Evolutionary conservation across 1,140 invertebrate species (phyloP), one percentile per base, ranked within the genome.

Genomic region (Zaprionus camerounensis): DNA sequence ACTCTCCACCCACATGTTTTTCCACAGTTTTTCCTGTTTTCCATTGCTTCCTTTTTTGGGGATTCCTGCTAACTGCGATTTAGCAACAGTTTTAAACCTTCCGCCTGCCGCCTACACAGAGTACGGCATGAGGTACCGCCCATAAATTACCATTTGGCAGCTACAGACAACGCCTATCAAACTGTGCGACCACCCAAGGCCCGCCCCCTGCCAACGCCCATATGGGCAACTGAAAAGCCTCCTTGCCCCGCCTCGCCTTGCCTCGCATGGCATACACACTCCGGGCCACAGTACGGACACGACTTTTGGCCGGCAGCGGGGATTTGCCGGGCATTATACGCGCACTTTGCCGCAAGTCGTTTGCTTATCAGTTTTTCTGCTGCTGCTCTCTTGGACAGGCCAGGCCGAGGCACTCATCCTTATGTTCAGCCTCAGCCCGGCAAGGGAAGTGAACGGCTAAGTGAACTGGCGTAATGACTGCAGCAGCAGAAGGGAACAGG

Each of bases 71-170:
- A 71, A 59, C 67, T 58, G 58, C 49, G 71, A 76, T 72, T 85
- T 76, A 68, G 56, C 73, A 84, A 86, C 78, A 74, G 82, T 78
- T 86, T 87, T 71, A 76, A 83, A 83, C 80, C 87, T 24, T 51
- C 46, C 46, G 46, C 46, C 20, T 24, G 12, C 46, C 83, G 78
- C 84, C 83, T 75, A 81, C 69, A 7, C 82, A 80, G 77, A 78
- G 77, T 88, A 81, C 83, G 73, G 59, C 70, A 61, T 34, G 15
- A 9, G 41, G 78, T 78, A 72, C 84, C 84, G 83, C 81, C 84
- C 84, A 87, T 87, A 87, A 87, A 87, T 87, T 88, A 88, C 86
- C 74, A 84, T 87, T 87, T 87, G 83, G 84, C 83, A 86, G 82
- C 79, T 85, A 73, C 81, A 78, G 63, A 55, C 67, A 66, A 66